Base-by-base conservation (phyloP, 2,797 vertebrate species). In the Varecia variegata region DNA sequence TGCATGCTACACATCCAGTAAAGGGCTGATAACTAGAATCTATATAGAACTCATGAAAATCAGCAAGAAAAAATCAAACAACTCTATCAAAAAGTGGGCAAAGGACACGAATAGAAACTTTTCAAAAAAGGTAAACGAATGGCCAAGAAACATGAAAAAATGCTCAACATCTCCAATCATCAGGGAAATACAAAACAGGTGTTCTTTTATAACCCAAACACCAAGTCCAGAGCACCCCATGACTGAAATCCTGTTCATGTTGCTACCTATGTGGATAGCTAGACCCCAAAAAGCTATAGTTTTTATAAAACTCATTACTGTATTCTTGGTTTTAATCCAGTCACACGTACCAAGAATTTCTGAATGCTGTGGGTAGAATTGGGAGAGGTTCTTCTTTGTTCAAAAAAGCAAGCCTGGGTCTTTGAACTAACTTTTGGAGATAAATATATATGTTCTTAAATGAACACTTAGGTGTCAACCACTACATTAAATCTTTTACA, bases 161-260 rank as follows among this genome's bases (percentile, higher is more conserved):
- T 56, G 8, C 21, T 56, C 8, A 56, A 23, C 8, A 56, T 56
- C 54, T 23, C 54, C 23, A 56, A 56, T 56, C 54, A 56, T 56
- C 21, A 56, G 21, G 21, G 54, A 56, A 56, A 56, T 56, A 3
- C 54, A 56, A 56, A 23, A 54, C 86, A 73, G 96, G 95, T 95
- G 79, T 94, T 86, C 74, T 97, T 95, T 95, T 27, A 73, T 54
- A 82, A 96, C 18, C 77, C 60, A 93, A 97, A 95, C 27, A 58
- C 58, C 56, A 86, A 62, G 47, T 94, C 58, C 74, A 96, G 79
- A 91, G 43, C 45, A 43, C 23, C 38, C 58, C 71, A 52, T 74
- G 79, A 84, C 88, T 77, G n/a, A 91, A 93, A 83, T 60, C 6
- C 1, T 67, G 1, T 67, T 62, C 27, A 18, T 43, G 11, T 83